Evolutionary conservation across 2,888 invertebrate genomes (phyloP), one percentile per base, ranked within the genome.

Genomic region (Mellilla xanthometata): DNA sequence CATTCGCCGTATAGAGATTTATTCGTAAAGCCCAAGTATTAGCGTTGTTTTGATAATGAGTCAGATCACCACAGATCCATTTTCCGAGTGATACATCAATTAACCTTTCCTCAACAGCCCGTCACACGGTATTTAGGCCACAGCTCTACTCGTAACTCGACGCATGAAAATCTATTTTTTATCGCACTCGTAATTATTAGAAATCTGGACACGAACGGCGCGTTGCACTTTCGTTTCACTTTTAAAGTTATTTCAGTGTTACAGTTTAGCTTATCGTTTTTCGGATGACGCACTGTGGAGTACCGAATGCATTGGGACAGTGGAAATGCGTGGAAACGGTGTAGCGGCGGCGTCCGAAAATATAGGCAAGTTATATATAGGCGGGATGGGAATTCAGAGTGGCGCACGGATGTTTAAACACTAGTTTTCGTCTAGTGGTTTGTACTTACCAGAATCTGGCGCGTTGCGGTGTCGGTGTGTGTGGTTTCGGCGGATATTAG

Each of bases 401-500:
- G n/a, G n/a, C n/a, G n/a, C n/a, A n/a, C n/a, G n/a, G n/a, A n/a
- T n/a, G n/a, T n/a, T n/a, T n/a, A n/a, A n/a, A n/a, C n/a, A n/a
- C n/a, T n/a, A n/a, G 8, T 19, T 15, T 11, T 9, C 12, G 9
- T 11, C 10, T 9, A 24, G 12, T 23, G 12, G 11, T 36, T 6
- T 19, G 26, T 26, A 40, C 88, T 87, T 68, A 89, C 88, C 88
- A 86, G 88, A 89, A 88, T 87, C 87, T 71, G 71, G 78, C 88
- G 86, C 81, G 24, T 80, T 72, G 85, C 87, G 65, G 65, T 65
- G 69, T 54, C 67, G 63, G 62, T 71, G 73, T 78, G 73, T 79
- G 39, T 39, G 40, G 39, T 69, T 75, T 80, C 75, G 79, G 68
- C 63, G 72, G 78, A 74, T 80, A n/a, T 82, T 81, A 84, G 81